Percentiles rank a stretch among this genome's conserved stretches.
Conservation (phyloP, 30 jellyfish, hydroid and myxozoan genomes). For the Rhopilema esculentum region DNA sequence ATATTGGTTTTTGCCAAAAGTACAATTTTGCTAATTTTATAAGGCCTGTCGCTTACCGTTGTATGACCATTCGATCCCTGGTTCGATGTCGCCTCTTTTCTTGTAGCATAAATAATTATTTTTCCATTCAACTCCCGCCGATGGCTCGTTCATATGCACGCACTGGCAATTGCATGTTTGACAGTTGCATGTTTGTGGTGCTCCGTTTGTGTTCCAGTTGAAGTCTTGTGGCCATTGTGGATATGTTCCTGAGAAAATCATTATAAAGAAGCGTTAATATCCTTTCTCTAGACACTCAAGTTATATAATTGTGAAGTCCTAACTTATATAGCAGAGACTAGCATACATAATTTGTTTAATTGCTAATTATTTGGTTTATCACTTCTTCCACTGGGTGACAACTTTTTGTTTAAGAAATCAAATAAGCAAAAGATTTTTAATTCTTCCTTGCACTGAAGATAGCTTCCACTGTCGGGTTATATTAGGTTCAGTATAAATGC, state of each 20-base stretch:
- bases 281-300: neutral
- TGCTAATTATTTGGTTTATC: too few relatives aligned
- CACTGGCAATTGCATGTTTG: conserved; percentile 65
- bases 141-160: conserved; percentile 69
- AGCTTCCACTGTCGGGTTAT: too few relatives aligned
- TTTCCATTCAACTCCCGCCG: conserved; percentile 75
- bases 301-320: neutral
- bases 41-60: conserved; percentile 14
- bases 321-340: neutral
- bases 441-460: too few relatives aligned
- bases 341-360: too few relatives aligned
- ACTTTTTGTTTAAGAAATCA: too few relatives aligned
- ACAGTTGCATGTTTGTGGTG: conserved; percentile 55
- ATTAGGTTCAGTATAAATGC: too few relatives aligned
- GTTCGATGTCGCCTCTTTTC: conserved; percentile 36
- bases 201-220: conserved; percentile 67
- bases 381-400: too few relatives aligned
- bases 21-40: too few relatives aligned
- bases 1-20: too few relatives aligned
- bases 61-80: conserved; percentile 65
- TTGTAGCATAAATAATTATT: conserved; percentile 63
- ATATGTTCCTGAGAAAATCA: conserved; percentile 37
- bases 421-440: too few relatives aligned
- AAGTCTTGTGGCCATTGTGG: conserved; percentile 73
- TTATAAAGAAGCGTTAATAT: neutral